Evolutionary conservation across 2,888 invertebrate genomes (phyloP), one percentile per base, ranked within the genome.

Genomic region (Dasysyrphus tricinctus): DNA sequence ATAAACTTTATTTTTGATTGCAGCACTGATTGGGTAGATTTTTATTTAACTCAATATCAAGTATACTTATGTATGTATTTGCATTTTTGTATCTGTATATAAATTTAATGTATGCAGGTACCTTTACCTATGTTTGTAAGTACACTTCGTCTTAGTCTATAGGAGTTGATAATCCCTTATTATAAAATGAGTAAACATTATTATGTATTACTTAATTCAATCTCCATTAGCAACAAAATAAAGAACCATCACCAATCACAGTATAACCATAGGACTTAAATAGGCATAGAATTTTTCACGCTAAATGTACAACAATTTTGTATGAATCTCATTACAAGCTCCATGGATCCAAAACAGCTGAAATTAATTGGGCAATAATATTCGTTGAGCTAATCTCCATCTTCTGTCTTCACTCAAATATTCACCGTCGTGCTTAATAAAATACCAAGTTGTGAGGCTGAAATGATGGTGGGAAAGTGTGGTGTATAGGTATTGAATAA

Each of bases 281-380:
- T 32, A 32, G 54, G 54, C 51, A 24, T 14, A 19, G 19, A 12
- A 14, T 54, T 54, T 54, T 32, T 54, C 29, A 54, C 54, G 54
- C 29, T 32, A 14, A 54, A 32, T 54, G 7, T 32, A 32, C 7
- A 29, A 12, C 14, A 6, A 14, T 54, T 54, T 54, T 32, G 8
- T 32, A 54, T 32, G n/a, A 54, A 54, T 54, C 54, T 14, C 14
- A 61, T 42, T 42, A 61, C 39, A 37, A 47, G 5, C 16, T 14
- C 7, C 16, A 67, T 42, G 57, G 65, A 61, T 67, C 51, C 69
- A 78, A n/a, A 29, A 69, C 47, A 61, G 29, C 49, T 75, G 70
- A 56, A 79, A 79, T 75, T 79, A 70, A 79, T 70, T 19, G 63
- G 24, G 63, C 74, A 83, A 24, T 24, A 75, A 74, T 74, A 74